Conservation (phyloP, 1,140 invertebrate genomes). For the Goniozus legneri region DNA sequence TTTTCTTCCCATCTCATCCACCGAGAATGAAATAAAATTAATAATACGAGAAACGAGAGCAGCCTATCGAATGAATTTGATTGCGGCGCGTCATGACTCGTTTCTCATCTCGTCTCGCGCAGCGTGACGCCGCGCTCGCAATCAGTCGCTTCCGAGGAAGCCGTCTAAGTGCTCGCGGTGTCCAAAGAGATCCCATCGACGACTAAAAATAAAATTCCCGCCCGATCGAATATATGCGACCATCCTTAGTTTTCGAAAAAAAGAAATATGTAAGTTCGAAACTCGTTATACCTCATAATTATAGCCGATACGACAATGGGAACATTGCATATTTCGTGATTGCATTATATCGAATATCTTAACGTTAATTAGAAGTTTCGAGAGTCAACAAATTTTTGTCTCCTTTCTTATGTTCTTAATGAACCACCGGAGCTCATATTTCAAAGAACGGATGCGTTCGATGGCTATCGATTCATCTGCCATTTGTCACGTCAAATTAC, state of each 20-base stretch:
- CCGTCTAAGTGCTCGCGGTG: not conserved
- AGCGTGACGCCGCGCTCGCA: constrained; percentile 1
- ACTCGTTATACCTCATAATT: not conserved
- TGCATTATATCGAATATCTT: no score
- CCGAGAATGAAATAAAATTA: not conserved
- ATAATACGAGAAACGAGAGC: no score
- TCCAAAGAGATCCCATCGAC: not conserved
- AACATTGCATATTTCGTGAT: no score
- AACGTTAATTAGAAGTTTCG: no score
- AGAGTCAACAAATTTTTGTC: not conserved
- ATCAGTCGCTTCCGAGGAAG: not conserved
- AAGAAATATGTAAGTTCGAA: not conserved
- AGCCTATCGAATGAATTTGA: no score
- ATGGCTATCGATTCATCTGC: constrained; percentile 44
- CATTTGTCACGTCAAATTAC: constrained; percentile 51
- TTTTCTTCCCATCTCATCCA: not conserved
- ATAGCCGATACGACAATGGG: no score
- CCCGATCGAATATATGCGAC: not conserved
- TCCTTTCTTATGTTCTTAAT: not conserved
- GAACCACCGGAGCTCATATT: not conserved
- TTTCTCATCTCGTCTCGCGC: not conserved
- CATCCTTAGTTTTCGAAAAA: not conserved
- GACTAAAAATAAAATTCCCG: not conserved
- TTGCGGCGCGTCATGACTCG: not conserved
- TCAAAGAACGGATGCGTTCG: not conserved